Evolutionary conservation across 2,797 vertebrate species (phyloP).

Genomic region (Dallia pectoralis): DNA sequence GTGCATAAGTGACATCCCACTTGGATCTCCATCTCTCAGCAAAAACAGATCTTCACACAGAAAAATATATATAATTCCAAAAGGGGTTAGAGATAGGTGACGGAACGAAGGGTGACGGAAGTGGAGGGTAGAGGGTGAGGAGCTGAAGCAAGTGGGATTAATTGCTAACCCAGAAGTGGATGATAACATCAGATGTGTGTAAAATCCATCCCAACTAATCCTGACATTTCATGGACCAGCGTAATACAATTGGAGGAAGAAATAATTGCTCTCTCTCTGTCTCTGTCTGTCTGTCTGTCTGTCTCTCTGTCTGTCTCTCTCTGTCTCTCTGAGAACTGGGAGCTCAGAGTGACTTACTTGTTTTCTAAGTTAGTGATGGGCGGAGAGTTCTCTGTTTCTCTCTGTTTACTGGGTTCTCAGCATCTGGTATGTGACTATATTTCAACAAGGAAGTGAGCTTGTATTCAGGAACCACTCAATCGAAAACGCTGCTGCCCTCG

Average conservation of each 20-base stretch:
- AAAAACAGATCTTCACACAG: constrained; percentile 41
- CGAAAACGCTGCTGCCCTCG: background rate
- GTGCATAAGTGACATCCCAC: constrained; percentile 51
- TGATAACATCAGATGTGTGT: constrained; percentile 76
- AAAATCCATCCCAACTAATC: constrained; percentile 73
- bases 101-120: constrained; percentile 41
- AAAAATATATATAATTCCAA: constrained; percentile 37
- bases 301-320: too few relatives aligned
- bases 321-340: constrained; percentile 55
- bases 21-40: constrained; percentile 50
- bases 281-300: background rate
- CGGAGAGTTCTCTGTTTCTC: constrained; percentile 35
- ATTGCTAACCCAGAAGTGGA: constrained; percentile 70
- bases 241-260: constrained; percentile 62
- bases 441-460: background rate
- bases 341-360: constrained; percentile 55
- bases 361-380: constrained; percentile 39
- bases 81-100: constrained; percentile 30
- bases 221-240: constrained; percentile 69
- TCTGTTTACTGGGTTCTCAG: constrained; percentile 31
- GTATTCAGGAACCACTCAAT: background rate
- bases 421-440: constrained; percentile 9
- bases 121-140: constrained; percentile 37
- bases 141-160: constrained; percentile 67
- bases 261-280: constrained; percentile 37